Evolutionary conservation across 2,113 vertebrate genomes (phyloP), one percentile per base, ranked within the genome.

Genomic region (Phaethon lepturus): DNA sequence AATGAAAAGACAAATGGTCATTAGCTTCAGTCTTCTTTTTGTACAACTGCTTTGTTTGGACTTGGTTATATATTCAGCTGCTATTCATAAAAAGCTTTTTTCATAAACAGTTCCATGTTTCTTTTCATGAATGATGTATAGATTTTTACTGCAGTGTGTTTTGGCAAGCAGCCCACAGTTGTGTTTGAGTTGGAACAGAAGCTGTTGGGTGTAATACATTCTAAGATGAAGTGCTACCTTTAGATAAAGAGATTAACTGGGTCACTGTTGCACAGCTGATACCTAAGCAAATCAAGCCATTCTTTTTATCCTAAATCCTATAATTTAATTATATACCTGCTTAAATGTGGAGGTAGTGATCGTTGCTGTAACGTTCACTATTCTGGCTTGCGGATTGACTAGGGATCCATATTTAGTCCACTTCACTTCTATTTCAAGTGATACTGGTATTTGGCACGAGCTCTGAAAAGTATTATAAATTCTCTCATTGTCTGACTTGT

Each of bases 341-440:
- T 96, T 93, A 64, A 97, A 47, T 1, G 92, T 11, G 28, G 68
- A 80, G 14, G 63, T 93, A 19, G 97, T 79, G 49, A 99, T 95
- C 1, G 85, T 95, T 86, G 98, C 98, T 28, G 96, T 98, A 29
- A 99, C 94, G 2, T 98, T 99, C 25, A 99, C 98, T 56, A 99
- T 98, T 95, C 98, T 98, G 94, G 99, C 98, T 84, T 99, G 99
- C 18, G 99, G 98, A 88, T 99, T 99, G 91, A 98, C 62, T 67
- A 99, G 85, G 78, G 99, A 98, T 60, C 99, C 99, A 1, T 99
- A 99, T 66, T 99, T 99, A 40, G 99, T 99, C 99, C 99, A 99
- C 90, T 97, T 97, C 88, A 99, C 98, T 97, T 99, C 98, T 56
- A 99, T 94, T 68, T 98, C 98, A 88, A 98, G 97, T 10, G 99